Conservation (phyloP, 2,797 vertebrate species). For the Poliocrania exsul region DNA sequence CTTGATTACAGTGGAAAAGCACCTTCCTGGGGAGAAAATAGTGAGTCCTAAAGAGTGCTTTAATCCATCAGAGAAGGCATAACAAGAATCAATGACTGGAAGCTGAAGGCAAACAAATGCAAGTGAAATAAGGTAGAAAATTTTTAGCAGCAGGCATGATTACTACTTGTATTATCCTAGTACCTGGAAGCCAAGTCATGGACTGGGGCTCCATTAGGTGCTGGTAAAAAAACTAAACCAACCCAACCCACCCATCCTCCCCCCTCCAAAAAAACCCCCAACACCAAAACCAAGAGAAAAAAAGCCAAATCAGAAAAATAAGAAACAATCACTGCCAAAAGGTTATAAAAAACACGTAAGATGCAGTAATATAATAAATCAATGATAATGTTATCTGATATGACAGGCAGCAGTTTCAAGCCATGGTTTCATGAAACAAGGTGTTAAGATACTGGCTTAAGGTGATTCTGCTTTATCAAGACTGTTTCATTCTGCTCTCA, state of each 20-base stretch:
- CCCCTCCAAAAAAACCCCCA: not conserved
- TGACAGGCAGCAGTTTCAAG: not conserved
- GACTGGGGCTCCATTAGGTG: not conserved
- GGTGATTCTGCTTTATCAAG: not conserved
- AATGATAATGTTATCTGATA: not conserved
- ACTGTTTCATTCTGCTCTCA: not conserved
- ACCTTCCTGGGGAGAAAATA: constrained; percentile 51
- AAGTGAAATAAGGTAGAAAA: constrained; percentile 35
- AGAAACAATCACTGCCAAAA: not conserved
- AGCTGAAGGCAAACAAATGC: constrained; percentile 53
- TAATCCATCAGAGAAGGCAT: constrained; percentile 36
- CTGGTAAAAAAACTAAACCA: not conserved
- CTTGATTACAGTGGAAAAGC: constrained; percentile 49
- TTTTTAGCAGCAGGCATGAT: constrained; percentile 36
- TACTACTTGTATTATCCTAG: constrained; percentile 9
- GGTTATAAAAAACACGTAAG: not conserved
- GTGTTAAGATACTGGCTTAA: not conserved
- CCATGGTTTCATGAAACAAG: not conserved
- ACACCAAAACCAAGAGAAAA: not conserved
- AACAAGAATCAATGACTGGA: constrained; percentile 41
- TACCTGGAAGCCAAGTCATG: not conserved
- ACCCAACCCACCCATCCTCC: not conserved
- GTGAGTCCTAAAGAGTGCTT: constrained; percentile 43
- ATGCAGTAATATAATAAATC: not conserved
- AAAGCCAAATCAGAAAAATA: not conserved